Evolutionary conservation across 2,888 invertebrate species (phyloP), one percentile per base, ranked within the genome.

Genomic region (Onchidella celtica): DNA sequence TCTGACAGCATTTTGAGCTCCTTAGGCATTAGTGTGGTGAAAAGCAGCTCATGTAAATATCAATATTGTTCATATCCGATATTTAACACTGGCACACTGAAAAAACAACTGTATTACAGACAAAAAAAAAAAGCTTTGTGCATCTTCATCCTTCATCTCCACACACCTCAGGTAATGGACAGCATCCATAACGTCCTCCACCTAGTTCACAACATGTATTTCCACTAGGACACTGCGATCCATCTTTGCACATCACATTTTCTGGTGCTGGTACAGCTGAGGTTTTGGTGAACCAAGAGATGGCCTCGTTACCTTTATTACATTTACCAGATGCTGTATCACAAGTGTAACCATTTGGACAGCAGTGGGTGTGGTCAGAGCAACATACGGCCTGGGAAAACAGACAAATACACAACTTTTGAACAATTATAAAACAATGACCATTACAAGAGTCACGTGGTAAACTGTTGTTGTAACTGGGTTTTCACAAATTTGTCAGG

Each of bases 301-400:
- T 24, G n/a, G 76, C 72, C 3, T 17, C 21, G 63, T n/a, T 36
- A 21, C 72, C 79, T 70, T 66, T 66, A 40, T 79, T 73, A 85
- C 91, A 91, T 24, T 72, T 81, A 6, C 86, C 86, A 40, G 76
- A 66, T 14, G 74, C 74, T 1, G 86, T 84, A 79, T 91, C 85
- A 88, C 91, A 89, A 21, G 82, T 85, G 81, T 85, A 83, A 36
- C 88, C 88, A 47, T 84, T n/a, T 4, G 89, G 91, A 85, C 92
- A 93, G 86, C 92, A 93, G 80, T 92, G 92, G 9, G 86, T 34
- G 14, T 85, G 79, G 82, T 92, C 92, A 40, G 77, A 61, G 84
- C 92, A 92, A 73, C 92, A 93, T 3, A 89, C 87, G 34, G 91
- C 92, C 88, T 89, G 63, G 29, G 17, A 3, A 34, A 24, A 65